Evolutionary conservation across 2,797 vertebrate species (phyloP).

Genomic region (Sebastes taczanowskii): DNA sequence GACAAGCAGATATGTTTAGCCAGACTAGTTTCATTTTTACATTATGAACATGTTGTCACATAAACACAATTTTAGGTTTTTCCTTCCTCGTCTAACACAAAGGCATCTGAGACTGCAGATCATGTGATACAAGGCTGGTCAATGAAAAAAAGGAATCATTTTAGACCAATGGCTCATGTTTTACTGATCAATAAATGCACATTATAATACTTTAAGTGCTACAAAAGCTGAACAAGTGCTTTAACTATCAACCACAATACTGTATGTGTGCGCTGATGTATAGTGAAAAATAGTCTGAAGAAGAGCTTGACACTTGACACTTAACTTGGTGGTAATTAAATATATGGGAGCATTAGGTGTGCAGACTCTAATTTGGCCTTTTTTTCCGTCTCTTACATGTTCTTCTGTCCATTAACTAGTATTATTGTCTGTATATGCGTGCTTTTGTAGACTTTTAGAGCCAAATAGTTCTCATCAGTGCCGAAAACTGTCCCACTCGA

Average conservation of each 20-base stretch:
- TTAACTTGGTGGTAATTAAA: no score
- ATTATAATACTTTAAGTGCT: background rate
- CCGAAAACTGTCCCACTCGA: background rate
- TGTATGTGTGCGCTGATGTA: background rate
- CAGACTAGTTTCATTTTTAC: conserved; percentile 4
- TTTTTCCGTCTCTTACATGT: no score
- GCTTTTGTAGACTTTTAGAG: background rate
- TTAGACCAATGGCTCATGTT: background rate
- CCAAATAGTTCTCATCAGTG: background rate
- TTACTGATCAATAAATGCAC: background rate
- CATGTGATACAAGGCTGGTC: background rate
- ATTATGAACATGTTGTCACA: conserved; percentile 3
- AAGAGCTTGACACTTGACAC: no score
- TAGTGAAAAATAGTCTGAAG: background rate
- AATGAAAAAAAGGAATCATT: background rate
- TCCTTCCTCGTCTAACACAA: background rate
- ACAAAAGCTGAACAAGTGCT: background rate
- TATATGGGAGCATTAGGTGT: no score
- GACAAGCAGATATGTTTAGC: background rate
- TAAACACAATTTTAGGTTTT: background rate
- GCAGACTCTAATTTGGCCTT: no score
- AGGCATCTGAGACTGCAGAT: background rate
- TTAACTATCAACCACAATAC: background rate
- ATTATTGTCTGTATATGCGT: no score
- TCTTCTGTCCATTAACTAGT: no score